Percentiles rank a stretch among this genome's conserved stretches.
phyloP scores from a whole-genome alignment of 2,888 invertebrate genomes.

The Andrena bicolor region DNA sequence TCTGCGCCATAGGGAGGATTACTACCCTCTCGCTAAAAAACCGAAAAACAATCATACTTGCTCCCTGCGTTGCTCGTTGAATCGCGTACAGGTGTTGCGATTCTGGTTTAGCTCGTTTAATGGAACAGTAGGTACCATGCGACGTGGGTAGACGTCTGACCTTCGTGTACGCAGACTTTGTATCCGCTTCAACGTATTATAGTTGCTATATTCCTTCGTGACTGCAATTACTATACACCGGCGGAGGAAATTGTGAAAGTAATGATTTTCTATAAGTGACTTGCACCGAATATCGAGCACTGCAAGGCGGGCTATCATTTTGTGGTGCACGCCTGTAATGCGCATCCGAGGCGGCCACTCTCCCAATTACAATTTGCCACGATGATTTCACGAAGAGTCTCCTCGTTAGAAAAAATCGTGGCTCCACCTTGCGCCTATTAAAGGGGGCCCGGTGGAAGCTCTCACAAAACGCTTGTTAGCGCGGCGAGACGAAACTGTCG shows the following conservation, averaged over 20 bases:
- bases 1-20: background rate
- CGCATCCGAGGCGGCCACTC: background rate
- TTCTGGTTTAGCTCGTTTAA: background rate
- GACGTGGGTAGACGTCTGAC: too few relatives aligned
- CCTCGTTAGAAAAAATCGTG: constrained; percentile 5
- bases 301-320: background rate
- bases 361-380: constrained; percentile 20
- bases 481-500: constrained; percentile 18
- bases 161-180: too few relatives aligned
- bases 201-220: too few relatives aligned
- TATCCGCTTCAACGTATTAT: too few relatives aligned
- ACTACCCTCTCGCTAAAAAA: background rate
- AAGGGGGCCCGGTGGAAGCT: constrained; percentile 4
- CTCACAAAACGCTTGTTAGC: constrained; percentile 37
- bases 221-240: too few relatives aligned
- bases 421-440: constrained; percentile 12
- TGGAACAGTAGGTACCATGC: background rate
- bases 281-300: background rate
- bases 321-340: background rate
- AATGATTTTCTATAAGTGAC: too few relatives aligned
- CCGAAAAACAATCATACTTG: background rate
- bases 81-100: background rate
- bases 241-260: too few relatives aligned
- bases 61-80: constrained; percentile 12
- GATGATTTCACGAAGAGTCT: constrained; percentile 24